Conservation (phyloP, 2,113 vertebrate genomes). For the Rhinogobius similis region DNA sequence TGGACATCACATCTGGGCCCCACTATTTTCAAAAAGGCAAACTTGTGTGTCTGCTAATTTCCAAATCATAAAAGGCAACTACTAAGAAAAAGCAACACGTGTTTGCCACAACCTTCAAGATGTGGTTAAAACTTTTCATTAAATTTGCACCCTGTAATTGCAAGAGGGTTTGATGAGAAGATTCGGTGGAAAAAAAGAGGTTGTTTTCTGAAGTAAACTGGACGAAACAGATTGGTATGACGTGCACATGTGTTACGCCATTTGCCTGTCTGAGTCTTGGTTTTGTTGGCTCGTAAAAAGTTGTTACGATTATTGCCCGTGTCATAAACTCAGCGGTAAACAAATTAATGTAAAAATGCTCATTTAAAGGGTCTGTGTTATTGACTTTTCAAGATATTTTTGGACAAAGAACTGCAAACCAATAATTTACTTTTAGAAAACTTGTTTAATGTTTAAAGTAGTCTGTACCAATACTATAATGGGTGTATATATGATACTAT, state of each 20-base stretch:
- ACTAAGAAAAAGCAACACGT: constrained; percentile 40
- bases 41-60: constrained; percentile 65
- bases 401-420: not conserved
- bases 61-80: constrained; percentile 48
- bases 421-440: no score
- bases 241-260: constrained; percentile 2
- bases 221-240: constrained; percentile 15
- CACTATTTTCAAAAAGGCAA: constrained; percentile 26
- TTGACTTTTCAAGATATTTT: constrained; percentile 26
- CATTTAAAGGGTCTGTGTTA: not conserved
- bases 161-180: constrained; percentile 43
- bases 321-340: constrained; percentile 12
- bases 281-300: constrained; percentile 13
- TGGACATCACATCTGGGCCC: constrained; percentile 38
- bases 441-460: no score
- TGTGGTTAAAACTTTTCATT: constrained; percentile 46
- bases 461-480: no score
- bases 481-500: no score
- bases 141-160: constrained; percentile 49
- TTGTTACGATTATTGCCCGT: constrained; percentile 7
- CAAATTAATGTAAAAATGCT: not conserved
- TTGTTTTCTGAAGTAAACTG: constrained; percentile 14
- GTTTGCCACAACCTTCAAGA: constrained; percentile 42
- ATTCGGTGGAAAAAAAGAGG: constrained; percentile 29
- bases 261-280: constrained; percentile 1